Percentiles rank a stretch among this genome's conserved stretches.
These are phyloP conservation scores for Cataglyphis rosenhaueri DNA, from an alignment of 2,888 invertebrate genomes.

Conservation along the genomic window DNA sequence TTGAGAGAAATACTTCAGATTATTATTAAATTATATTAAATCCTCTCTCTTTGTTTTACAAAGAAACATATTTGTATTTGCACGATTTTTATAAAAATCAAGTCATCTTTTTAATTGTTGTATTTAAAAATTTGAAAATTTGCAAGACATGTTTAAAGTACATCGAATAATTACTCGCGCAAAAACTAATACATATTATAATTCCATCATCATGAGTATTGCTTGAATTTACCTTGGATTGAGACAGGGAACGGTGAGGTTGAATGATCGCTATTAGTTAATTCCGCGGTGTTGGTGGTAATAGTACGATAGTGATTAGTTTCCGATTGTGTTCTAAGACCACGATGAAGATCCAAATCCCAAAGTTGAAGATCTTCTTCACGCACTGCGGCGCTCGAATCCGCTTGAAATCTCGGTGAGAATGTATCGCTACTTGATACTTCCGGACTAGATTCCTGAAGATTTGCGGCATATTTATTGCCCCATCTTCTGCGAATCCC, in stretches of 20 bases:
- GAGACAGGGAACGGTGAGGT: constrained; percentile 78
- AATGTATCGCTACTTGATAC: constrained; percentile 83
- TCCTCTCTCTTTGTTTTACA: background rate
- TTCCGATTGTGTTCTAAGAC: constrained; percentile 81
- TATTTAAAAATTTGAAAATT: background rate
- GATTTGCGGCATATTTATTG: constrained; percentile 72
- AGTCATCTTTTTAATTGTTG: no score
- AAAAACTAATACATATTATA: background rate
- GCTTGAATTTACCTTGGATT: constrained; percentile 78
- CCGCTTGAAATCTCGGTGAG: constrained; percentile 91
- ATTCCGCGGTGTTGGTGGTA: constrained; percentile 58
- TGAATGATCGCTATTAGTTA: constrained; percentile 60
- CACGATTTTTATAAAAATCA: no score
- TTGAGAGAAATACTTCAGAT: no score
- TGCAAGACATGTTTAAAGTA: background rate
- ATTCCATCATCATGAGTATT: background rate
- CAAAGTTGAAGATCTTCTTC: constrained; percentile 93
- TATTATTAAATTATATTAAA: background rate
- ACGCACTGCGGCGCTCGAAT: constrained; percentile 88
- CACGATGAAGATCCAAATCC: constrained; percentile 89
- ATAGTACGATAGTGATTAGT: constrained; percentile 57
- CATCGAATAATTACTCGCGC: background rate
- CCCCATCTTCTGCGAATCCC: constrained; percentile 83
- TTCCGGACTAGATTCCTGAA: constrained; percentile 83
- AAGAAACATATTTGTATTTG: background rate